Base-by-base conservation (phyloP, 2,888 invertebrate species). In the Chymomyza caudatula region DNA sequence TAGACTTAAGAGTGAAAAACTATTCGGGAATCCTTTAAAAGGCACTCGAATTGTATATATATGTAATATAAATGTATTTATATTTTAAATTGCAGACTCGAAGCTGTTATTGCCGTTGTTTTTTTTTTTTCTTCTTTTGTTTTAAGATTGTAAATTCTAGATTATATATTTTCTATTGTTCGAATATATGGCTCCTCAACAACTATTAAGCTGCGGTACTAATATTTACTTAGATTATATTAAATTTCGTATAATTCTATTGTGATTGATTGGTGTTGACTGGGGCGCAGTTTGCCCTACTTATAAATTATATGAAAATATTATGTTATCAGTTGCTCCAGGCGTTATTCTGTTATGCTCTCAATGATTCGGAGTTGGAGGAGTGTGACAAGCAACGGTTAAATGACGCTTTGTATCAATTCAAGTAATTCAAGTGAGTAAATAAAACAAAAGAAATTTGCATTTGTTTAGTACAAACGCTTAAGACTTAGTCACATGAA, bases 181-280 rank as follows among this genome's bases (percentile, higher is more conserved):
- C 29, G 11, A 37, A 37, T 37, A 37, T 37, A n/a, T 37, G 11
- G 29, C 29, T 37, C 11, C 29, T 37, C 29, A 37, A 37, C 8
- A 11, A 37, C 29, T 37, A 37, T 37, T 37, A 37, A 37, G 29
- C 29, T 11, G 29, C 11, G 23, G 43, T 55, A 37, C 29, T 37
- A 37, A 37, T 51, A 29, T 60, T 69, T 74, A 67, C 76, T 81
- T 84, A 81, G 57, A 65, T 43, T 60, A 67, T 44, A 68, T 73
- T 62, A 60, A 19, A 62, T 73, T 60, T 19, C 19, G 47, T n/a
- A 47, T 47, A 47, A 11, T 17, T 1, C 47, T 47, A 61, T 67
- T 25, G 19, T 67, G n/a, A 6, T 52, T n/a, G 23, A 13, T 52
- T 52, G 20, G 29, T 37, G 29, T 37, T 37, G 29, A 37, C 29